Base-by-base conservation (phyloP, 2,797 vertebrate species). In the Remorina albescens region DNA sequence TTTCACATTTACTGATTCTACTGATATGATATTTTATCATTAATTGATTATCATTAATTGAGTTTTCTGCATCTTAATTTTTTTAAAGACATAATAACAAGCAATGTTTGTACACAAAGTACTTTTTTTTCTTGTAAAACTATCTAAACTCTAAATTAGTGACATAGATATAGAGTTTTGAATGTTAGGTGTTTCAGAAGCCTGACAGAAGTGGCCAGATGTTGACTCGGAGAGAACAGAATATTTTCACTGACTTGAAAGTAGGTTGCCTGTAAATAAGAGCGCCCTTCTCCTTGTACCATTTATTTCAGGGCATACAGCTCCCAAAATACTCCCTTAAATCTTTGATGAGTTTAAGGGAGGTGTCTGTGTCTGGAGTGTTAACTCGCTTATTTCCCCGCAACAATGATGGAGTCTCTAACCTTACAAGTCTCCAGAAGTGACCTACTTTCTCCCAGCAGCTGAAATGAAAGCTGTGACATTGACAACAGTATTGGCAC, bases 321-420 rank as follows among this genome's bases (percentile, higher is more conserved):
- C 82, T 90, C 90, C 87, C 74, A 91, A 93, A 94, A 93, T 94
- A 93, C 88, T 67, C 80, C 65, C 71, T 78, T 93, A 92, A 91
- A 95, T 92, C 71, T 93, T 93, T 94, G 81, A 93, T 93, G 93
- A 93, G 90, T 87, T 84, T 78, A 85, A 86, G 77, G 64, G 84
- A 84, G 80, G 82, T 84, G 82, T 91, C 89, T 89, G 75, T 92
- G 81, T 93, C 90, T 91, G 78, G 69, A 81, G 81, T 76, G 86
- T 89, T 86, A 83, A 84, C 81, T 88, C 68, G 49, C 81, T 89
- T 89, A 87, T 84, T 92, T 87, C 76, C n/a, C 86, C 54, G 5
- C 78, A 85, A 88, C 86, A 90, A 85, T 84, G 71, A 65, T 74
- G 71, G 70, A 88, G 83, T 87, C 87, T 91, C 93, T 92, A 91